Base-by-base conservation (phyloP, 2,888 invertebrate species). In the Cryptosula pallasiana region DNA sequence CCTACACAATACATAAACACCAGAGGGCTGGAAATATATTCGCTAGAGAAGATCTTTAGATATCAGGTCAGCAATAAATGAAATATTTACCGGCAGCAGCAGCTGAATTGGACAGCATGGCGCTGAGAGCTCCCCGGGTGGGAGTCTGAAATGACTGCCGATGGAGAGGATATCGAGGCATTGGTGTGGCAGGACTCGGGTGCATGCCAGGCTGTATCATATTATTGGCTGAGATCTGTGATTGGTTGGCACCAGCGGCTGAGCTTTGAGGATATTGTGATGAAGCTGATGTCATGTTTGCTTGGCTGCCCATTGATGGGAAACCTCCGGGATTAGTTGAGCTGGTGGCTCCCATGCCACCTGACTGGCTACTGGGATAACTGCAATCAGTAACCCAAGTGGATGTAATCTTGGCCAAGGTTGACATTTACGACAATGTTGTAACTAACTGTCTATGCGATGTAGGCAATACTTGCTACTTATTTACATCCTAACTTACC, bases 341-440 rank as follows among this genome's bases (percentile, higher is more conserved):
- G 63, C 25, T 9, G 20, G 63, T 27, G 9, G 63, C 9, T 3
- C 25, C 9, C 5, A 27, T 16, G 23, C 16, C 25, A 9, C 63
- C 63, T 29, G 63, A 20, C n/a, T 63, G 63, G 27, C n/a, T 63
- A 32, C 32, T 63, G 2, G 63, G 63, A 63, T 63, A 63, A 25
- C 63, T 63, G 27, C 63, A 27, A 63, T 5, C 20, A 25, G n/a
- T 5, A 57, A 45, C 9, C 45, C n/a, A n/a, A n/a, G n/a, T n/a
- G n/a, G n/a, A n/a, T n/a, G n/a, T n/a, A n/a, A n/a, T n/a, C n/a
- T n/a, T n/a, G n/a, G n/a, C n/a, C n/a, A n/a, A n/a, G n/a, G n/a
- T n/a, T n/a, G n/a, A n/a, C n/a, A n/a, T n/a, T n/a, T n/a, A n/a
- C n/a, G n/a, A n/a, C n/a, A n/a, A n/a, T n/a, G n/a, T n/a, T n/a